phyloP scores from a whole-genome alignment of 2,113 vertebrate species.

The Bufo bufo region DNA sequence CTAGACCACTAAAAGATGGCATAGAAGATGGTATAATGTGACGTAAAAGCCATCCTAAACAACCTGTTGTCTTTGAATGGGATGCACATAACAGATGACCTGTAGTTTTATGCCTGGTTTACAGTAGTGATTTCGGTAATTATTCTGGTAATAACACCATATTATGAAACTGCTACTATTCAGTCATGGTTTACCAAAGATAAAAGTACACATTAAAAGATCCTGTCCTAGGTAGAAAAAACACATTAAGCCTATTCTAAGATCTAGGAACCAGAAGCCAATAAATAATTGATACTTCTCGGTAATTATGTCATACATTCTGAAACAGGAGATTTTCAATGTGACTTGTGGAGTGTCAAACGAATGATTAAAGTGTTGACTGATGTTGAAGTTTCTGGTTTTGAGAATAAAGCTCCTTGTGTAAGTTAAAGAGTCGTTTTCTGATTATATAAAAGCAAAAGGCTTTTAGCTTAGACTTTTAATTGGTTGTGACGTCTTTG shows the following conservation, averaged over 20 bases:
- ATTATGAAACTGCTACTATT: not conserved
- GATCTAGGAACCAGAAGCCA: not conserved
- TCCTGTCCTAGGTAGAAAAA: not conserved
- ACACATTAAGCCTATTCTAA: not conserved
- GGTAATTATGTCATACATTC: constrained; percentile 10
- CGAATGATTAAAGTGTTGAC: constrained; percentile 16
- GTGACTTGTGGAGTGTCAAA: not conserved
- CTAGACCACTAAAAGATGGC: no score
- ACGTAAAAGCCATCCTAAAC: not conserved
- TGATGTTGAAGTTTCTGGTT: not conserved
- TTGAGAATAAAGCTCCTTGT: not conserved
- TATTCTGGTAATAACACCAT: not conserved
- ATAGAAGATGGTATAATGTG: not conserved
- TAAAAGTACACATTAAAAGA: not conserved
- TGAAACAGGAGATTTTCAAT: constrained; percentile 1
- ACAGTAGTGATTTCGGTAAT: no score
- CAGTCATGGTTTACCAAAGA: not conserved
- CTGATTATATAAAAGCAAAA: not conserved
- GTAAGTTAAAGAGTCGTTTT: not conserved
- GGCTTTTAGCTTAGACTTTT: not conserved
- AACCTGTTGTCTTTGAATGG: not conserved
- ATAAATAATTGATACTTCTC: constrained; percentile 14
- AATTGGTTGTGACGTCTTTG: not conserved
- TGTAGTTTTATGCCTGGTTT: not conserved
- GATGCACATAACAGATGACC: not conserved